phyloP scores from a whole-genome alignment of 2,797 vertebrate species.

The Graptemys geographica region DNA sequence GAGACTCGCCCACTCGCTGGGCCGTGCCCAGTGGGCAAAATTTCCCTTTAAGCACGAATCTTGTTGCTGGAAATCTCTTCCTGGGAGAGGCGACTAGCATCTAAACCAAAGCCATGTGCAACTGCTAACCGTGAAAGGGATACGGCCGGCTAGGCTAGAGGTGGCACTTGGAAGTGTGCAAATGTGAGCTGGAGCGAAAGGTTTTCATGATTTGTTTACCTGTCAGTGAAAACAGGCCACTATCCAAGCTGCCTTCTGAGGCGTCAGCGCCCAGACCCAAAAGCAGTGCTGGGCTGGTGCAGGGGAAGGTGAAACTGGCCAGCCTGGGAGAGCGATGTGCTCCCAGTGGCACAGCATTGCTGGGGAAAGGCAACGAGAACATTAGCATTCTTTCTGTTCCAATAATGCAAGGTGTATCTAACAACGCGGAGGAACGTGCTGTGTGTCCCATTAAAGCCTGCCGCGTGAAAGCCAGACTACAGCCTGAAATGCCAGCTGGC shows the following conservation, averaged over 20 bases:
- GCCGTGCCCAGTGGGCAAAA: neutral
- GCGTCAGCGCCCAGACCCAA: rapidly evolving
- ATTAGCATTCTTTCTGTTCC: neutral
- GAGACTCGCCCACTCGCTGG: neutral
- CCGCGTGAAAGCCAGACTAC: neutral
- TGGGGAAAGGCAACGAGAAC: neutral
- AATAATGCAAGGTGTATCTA: neutral
- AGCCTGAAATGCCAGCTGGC: neutral
- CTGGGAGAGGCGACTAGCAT: neutral
- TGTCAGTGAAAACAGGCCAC: neutral
- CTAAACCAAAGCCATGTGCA: neutral
- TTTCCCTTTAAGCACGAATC: neutral
- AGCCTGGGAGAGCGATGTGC: neutral
- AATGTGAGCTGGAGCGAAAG: neutral
- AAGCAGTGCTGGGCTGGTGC: neutral
- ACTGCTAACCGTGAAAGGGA: neutral
- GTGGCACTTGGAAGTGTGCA: neutral
- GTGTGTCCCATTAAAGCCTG: neutral
- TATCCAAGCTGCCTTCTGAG: neutral
- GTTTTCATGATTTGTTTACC: neutral
- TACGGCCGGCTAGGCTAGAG: neutral
- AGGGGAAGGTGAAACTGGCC: neutral
- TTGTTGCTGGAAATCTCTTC: neutral
- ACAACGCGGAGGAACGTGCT: neutral
- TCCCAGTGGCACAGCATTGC: neutral